phyloP scores from a whole-genome alignment of 1,140 invertebrate genomes.

The Ylistrum balloti region DNA sequence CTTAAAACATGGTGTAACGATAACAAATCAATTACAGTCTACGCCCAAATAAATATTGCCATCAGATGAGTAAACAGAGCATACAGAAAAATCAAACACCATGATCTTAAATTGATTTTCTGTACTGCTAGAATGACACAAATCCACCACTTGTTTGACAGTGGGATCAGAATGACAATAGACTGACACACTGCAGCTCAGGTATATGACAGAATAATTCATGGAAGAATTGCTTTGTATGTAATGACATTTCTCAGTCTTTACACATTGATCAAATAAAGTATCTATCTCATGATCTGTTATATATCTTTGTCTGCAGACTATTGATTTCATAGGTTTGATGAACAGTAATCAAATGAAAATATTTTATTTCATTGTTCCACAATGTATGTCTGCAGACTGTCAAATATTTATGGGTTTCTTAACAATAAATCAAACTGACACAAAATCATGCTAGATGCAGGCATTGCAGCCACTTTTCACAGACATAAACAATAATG shows the following conservation, averaged over 20 bases:
- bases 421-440: neutral
- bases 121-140: neutral
- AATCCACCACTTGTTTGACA: neutral
- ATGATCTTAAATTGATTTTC: slow-evolving; percentile 40
- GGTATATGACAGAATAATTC: slow-evolving; percentile 5
- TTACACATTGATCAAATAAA: neutral
- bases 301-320: neutral
- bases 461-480: too few relatives aligned
- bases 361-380: slow-evolving; percentile 1
- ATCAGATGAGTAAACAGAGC: neutral
- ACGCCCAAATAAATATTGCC: neutral
- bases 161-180: neutral
- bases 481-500: neutral
- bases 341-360: slow-evolving; percentile 29
- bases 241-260: neutral
- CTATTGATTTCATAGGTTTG: neutral
- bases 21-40: too few relatives aligned
- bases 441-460: neutral
- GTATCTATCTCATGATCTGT: neutral
- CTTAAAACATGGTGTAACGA: too few relatives aligned
- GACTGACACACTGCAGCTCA: neutral
- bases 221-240: neutral
- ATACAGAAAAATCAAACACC: neutral
- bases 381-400: neutral
- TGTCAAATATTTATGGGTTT: neutral